These are phyloP conservation scores for Cecropterus lyciades DNA, from an alignment of 1,140 invertebrate genomes.

Conservation along the genomic window DNA sequence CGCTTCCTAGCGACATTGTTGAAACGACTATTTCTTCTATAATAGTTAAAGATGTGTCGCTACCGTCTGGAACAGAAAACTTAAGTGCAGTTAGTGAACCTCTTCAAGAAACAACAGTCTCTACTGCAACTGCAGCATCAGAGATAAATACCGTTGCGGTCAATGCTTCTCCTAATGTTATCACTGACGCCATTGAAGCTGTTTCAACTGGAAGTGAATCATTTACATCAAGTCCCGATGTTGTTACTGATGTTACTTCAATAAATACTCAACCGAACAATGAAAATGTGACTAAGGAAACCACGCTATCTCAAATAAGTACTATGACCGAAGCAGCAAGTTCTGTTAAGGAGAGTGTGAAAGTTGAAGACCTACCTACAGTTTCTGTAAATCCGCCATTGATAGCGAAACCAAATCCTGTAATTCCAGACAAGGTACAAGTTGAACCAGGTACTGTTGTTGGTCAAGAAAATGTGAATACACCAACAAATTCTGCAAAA, in stretches of 20 bases:
- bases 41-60: no score
- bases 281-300: not conserved
- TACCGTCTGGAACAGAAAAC: no score
- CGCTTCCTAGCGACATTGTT: not conserved
- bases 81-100: no score
- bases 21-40: no score
- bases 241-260: conserved; percentile 4
- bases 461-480: conserved; percentile 18
- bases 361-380: conserved; percentile 11
- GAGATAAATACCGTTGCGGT: not conserved
- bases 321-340: not conserved
- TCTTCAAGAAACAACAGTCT: no score
- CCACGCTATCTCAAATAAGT: not conserved
- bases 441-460: no score
- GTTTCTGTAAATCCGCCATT: not conserved
- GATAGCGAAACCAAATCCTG: not conserved
- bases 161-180: not conserved
- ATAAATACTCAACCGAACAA: not conserved
- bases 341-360: not conserved
- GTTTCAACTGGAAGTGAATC: not conserved
- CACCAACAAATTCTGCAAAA: conserved; percentile 26
- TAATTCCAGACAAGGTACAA: conserved; percentile 9
- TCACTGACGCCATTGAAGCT: not conserved
- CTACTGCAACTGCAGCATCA: not conserved
- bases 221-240: conserved; percentile 2